Evolutionary conservation across 2,797 vertebrate genomes (phyloP).

Genomic region (Parambassis ranga): DNA sequence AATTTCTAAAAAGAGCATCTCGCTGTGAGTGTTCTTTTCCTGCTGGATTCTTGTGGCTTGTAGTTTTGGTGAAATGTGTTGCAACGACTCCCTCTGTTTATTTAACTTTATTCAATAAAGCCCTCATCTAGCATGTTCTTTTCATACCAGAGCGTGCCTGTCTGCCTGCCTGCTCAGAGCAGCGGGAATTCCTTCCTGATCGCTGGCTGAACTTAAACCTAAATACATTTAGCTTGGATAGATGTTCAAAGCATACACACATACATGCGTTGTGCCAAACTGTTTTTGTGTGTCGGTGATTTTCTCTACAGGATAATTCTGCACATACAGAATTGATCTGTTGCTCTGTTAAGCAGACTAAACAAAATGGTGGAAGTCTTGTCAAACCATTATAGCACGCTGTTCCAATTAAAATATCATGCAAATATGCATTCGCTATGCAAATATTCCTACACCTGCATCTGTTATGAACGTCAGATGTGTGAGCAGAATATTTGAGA

Average conservation of each 20-base stretch:
- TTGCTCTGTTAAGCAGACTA: background rate
- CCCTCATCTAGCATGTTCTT: slow-evolving; percentile 54
- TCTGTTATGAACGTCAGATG: background rate
- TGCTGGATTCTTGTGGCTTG: slow-evolving; percentile 64
- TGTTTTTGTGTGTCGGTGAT: background rate
- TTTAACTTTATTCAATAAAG: slow-evolving; percentile 70
- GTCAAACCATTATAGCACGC: background rate
- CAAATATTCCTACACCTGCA: background rate
- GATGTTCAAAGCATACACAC: slow-evolving; percentile 54
- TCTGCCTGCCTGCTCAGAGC: slow-evolving; percentile 37
- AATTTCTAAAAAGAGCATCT: slow-evolving; percentile 58
- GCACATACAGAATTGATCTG: background rate
- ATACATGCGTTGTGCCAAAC: slow-evolving; percentile 22
- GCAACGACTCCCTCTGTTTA: slow-evolving; percentile 65
- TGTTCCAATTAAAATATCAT: background rate
- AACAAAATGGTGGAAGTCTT: background rate
- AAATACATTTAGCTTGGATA: slow-evolving; percentile 49
- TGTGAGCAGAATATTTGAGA: background rate
- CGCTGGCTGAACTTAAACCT: slow-evolving; percentile 56
- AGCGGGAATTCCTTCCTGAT: slow-evolving; percentile 64
- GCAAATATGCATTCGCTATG: background rate
- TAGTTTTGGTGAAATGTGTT: slow-evolving; percentile 68
- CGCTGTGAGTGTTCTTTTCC: slow-evolving; percentile 55
- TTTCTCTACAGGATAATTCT: slow-evolving; percentile 9
- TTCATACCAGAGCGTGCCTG: slow-evolving; percentile 58